Percentiles rank a stretch among this genome's conserved stretches.
Evolutionary conservation across 2,113 vertebrate species (phyloP).

Genomic region (Mormyrus iriodes): DNA sequence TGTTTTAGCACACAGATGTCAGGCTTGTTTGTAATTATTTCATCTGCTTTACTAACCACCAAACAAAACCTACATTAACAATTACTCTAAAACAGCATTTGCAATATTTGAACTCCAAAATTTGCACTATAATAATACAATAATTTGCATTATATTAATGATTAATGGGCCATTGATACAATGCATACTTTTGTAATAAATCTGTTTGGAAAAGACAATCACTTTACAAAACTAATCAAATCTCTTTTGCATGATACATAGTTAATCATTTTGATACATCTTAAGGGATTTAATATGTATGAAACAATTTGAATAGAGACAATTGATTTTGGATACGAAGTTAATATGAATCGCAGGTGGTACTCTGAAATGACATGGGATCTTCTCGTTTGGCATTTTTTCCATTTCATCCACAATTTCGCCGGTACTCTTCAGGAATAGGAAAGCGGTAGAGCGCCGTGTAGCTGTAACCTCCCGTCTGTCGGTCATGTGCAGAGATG

Average conservation of each 20-base stretch:
- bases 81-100: neutral
- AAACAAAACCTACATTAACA: neutral
- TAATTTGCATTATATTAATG: too few species aligned
- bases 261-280: neutral
- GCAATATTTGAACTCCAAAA: neutral
- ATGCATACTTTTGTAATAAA: neutral
- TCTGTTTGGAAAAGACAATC: neutral
- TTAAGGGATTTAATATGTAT: neutral
- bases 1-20: neutral
- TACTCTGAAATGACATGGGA: neutral
- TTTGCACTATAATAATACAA: too few species aligned
- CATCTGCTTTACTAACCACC: neutral
- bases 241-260: neutral
- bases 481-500: neutral
- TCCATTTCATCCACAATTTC: neutral
- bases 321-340: neutral
- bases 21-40: neutral
- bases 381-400: neutral
- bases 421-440: neutral
- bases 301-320: neutral
- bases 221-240: neutral
- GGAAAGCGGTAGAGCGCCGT: neutral
- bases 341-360: neutral
- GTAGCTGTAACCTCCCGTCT: neutral
- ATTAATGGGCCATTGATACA: neutral